Base-by-base conservation (phyloP, 92 coral and sea anemone genomes). In the Siderastrea siderea region DNA sequence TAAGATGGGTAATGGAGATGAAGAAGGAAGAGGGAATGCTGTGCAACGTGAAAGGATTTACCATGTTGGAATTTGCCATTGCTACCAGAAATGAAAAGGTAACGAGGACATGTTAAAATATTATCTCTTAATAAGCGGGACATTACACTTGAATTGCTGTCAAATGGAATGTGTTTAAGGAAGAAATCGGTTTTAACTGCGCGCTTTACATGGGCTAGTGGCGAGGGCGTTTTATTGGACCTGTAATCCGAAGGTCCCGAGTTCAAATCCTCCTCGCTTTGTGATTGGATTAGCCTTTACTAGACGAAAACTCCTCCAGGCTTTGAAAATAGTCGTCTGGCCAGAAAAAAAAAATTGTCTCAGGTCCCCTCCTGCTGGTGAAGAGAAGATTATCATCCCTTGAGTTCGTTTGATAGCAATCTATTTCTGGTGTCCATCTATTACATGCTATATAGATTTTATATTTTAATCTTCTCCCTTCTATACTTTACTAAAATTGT, bases 41-140 rank as follows among this genome's bases (percentile, higher is more conserved):
- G 51, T 9, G 3, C 14, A 12, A 47, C 54, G 3, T 47, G 58
- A 44, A 49, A 44, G 87, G 60, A 13, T 71, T 94, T 15, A 92
- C 89, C 65, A 91, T 94, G 81, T 50, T 94, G 87, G 91, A 94
- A 47, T 94, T 94, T 71, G 97, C 97, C 6, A 89, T 90, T 70
- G 82, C 47, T 52, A 89, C 93, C 66, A 86, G 81, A 82, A 94
- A 87, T 55, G 93, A 92, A 54, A 87, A 86, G 84, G 97, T 92
- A 26, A 69, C 38, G 38, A 26, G 38, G 38, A 26, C 38, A 26
- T 26, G 38, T 26, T 26, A 26, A 26, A 26, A 26, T 26, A 26
- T 26, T 26, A 26, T 26, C 38, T 26, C 38, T 26, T 26, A 26
- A 26, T 26, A 26, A 26, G 38, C 38, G 38, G 38, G 38, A 26